phyloP scores from a whole-genome alignment of 1,140 invertebrate species.

The Ptiloglossa arizonensis region DNA sequence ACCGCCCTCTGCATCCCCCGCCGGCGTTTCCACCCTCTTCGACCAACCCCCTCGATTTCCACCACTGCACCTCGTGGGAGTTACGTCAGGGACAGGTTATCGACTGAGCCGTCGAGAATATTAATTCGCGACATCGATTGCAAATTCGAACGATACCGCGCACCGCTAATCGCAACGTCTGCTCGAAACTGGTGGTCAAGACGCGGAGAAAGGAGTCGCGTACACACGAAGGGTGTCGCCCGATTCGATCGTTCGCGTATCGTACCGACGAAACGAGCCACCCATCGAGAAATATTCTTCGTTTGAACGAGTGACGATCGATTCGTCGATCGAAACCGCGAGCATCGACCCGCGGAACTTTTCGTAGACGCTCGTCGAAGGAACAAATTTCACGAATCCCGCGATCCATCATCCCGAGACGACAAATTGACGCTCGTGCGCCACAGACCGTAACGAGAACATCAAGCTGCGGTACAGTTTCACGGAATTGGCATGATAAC shows the following conservation, averaged over 20 bases:
- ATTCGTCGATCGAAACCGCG: too few species aligned
- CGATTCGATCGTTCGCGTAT: too few species aligned
- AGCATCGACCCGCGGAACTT: too few species aligned
- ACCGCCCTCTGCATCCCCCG: slow-evolving; percentile 55
- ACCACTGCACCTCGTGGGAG: slow-evolving; percentile 55
- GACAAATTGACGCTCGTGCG: not conserved
- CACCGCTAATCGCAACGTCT: slow-evolving; percentile 31
- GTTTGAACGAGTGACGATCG: too few species aligned
- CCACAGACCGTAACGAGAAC: not conserved
- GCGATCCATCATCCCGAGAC: not conserved
- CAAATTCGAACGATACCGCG: slow-evolving; percentile 60
- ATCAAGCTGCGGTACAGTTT: not conserved
- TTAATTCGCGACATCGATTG: slow-evolving; percentile 64
- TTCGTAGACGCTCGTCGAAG: too few species aligned
- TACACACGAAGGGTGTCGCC: not conserved
- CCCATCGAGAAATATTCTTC: not conserved
- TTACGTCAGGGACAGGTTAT: slow-evolving; percentile 75
- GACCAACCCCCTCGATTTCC: slow-evolving; percentile 29
- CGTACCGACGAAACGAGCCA: too few species aligned
- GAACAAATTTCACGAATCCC: not conserved
- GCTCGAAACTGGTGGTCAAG: slow-evolving; percentile 21
- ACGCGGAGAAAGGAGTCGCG: not conserved
- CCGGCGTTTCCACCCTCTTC: slow-evolving; percentile 35
- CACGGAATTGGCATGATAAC: slow-evolving; percentile 1
- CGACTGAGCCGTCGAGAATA: slow-evolving; percentile 68